Conservation (phyloP, 2,888 invertebrate species). For the Orchestes rusci region DNA sequence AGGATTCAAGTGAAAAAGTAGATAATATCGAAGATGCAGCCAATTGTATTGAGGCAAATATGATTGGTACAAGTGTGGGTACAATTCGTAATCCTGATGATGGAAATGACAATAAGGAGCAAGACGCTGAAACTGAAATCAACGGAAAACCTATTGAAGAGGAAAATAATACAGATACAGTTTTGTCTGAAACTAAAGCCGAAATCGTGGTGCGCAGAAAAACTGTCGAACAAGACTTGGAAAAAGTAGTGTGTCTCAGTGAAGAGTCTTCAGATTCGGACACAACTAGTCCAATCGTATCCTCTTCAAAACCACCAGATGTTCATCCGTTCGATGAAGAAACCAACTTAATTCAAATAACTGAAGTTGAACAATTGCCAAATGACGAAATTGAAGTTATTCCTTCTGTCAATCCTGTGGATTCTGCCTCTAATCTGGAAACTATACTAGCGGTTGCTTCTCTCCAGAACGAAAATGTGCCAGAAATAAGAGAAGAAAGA, state of each 20-base stretch:
- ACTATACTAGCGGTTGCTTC: constrained; percentile 29
- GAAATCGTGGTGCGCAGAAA: constrained; percentile 20
- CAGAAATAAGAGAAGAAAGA: constrained; percentile 16
- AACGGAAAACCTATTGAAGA: too few relatives aligned
- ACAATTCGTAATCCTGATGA: too few relatives aligned
- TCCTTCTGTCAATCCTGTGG: constrained; percentile 6
- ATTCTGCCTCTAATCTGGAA: constrained; percentile 28
- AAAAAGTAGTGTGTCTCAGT: constrained; percentile 20
- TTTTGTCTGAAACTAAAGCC: too few relatives aligned
- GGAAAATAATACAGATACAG: too few relatives aligned
- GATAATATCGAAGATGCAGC: too few relatives aligned
- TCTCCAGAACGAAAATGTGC: constrained; percentile 26
- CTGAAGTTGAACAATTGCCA: constrained; percentile 14
- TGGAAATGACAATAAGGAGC: too few relatives aligned
- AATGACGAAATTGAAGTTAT: constrained; percentile 4
- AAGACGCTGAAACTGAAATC: too few relatives aligned
- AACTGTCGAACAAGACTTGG: constrained; percentile 20
- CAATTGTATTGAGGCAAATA: too few relatives aligned
- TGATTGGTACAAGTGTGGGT: too few relatives aligned
- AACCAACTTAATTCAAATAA: constrained; percentile 13
- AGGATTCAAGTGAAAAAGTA: too few relatives aligned
- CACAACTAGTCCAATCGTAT: constrained; percentile 1
- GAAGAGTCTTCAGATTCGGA: constrained; percentile 22
- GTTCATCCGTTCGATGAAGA: constrained; percentile 11
- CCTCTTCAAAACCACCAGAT: not conserved